phyloP scores from a whole-genome alignment of 2,888 invertebrate genomes.

The Lasioglossum zephyrum region DNA sequence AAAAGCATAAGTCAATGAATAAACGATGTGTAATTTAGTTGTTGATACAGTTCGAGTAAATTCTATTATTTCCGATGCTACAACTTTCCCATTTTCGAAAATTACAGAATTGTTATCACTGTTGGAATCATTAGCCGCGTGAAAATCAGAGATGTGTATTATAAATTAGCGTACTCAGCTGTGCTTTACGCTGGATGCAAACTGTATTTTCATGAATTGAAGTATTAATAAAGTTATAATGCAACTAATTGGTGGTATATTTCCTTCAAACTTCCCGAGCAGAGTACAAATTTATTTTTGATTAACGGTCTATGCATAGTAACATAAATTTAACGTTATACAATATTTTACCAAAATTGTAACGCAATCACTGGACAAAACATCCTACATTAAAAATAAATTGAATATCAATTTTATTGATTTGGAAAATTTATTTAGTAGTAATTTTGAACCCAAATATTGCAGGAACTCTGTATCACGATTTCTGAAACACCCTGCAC shows the following conservation, averaged over 20 bases:
- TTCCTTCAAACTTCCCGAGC: background rate
- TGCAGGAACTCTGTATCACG: background rate
- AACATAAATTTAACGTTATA: background rate
- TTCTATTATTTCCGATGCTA: background rate
- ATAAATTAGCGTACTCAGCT: background rate
- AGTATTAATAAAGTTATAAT: background rate
- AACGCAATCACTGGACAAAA: background rate
- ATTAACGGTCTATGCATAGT: background rate
- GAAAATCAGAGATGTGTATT: background rate
- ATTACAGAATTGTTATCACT: background rate
- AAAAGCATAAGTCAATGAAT: background rate
- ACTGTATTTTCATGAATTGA: background rate
- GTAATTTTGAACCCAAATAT: background rate
- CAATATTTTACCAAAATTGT: background rate
- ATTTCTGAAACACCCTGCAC: background rate
- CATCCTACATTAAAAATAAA: background rate
- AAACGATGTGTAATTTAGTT: background rate
- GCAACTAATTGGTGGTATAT: background rate
- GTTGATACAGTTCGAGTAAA: background rate
- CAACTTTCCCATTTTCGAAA: background rate
- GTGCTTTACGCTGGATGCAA: background rate
- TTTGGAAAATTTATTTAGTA: background rate
- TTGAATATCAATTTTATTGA: background rate
- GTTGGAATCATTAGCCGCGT: background rate
- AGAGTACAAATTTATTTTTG: background rate